Conservation (phyloP, 2,888 invertebrate genomes). For the Xestia c-nigrum region DNA sequence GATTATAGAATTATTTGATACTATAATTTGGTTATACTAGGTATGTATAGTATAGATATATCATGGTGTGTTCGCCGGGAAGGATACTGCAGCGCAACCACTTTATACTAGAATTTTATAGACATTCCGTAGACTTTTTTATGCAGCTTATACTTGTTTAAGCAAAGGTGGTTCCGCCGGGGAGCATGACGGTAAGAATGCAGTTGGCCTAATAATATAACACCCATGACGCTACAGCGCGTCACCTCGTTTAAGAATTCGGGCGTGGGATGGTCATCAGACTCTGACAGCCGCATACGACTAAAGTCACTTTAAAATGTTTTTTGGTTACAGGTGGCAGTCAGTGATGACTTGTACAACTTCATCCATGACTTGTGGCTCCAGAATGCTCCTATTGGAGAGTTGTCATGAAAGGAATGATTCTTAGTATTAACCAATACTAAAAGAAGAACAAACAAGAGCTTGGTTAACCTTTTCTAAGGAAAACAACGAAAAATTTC, state of each 20-base stretch:
- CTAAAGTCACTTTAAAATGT: background rate
- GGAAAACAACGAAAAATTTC: slow-evolving; percentile 45
- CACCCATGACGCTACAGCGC: background rate
- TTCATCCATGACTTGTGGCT: slow-evolving; percentile 99
- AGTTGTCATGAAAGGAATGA: slow-evolving; percentile 93
- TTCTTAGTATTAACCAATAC: slow-evolving; percentile 30
- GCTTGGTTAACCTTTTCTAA: slow-evolving; percentile 40
- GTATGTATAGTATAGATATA: no score
- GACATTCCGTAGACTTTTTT: no score
- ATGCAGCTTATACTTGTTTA: no score
- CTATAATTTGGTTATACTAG: no score
- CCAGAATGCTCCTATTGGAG: slow-evolving; percentile 99
- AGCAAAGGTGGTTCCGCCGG: no score
- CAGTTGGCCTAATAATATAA: slow-evolving; percentile 10
- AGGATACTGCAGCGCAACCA: no score
- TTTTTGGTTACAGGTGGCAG: slow-evolving; percentile 93
- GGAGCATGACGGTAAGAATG: background rate
- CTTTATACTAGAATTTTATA: no score
- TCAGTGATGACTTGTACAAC: slow-evolving; percentile 97
- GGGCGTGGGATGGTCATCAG: slow-evolving; percentile 7
- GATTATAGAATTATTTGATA: no score
- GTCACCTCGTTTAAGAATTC: slow-evolving; percentile 14
- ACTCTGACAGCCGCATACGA: background rate
- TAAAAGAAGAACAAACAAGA: slow-evolving; percentile 41
- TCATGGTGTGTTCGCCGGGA: no score